Evolutionary conservation across 2,797 vertebrate species (phyloP).

Genomic region (Siniperca scherzeri): DNA sequence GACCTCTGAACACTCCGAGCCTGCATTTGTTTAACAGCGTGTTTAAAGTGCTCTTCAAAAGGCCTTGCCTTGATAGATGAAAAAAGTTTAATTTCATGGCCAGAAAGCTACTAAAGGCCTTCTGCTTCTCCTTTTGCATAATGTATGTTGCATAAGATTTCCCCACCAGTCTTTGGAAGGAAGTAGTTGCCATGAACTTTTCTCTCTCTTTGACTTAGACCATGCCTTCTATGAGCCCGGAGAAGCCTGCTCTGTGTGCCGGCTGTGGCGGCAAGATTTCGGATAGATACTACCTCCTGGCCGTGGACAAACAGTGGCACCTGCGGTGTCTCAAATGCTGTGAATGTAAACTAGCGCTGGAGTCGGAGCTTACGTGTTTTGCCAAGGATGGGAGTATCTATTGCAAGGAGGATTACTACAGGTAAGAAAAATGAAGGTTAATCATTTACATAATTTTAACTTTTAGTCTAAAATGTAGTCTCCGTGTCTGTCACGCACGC

Average conservation of each 20-base stretch:
- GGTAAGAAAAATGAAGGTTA: slow-evolving; percentile 86
- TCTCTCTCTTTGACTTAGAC: slow-evolving; percentile 83
- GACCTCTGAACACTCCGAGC: slow-evolving; percentile 3
- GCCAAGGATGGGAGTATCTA: slow-evolving; percentile 99
- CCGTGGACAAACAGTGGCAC: slow-evolving; percentile 99
- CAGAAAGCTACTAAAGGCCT: background rate
- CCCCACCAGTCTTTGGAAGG: background rate
- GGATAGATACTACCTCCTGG: slow-evolving; percentile 98
- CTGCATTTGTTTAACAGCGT: background rate
- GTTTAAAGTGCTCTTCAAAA: slow-evolving; percentile 19
- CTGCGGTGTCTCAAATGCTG: slow-evolving; percentile 99
- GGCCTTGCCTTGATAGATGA: background rate
- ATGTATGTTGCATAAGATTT: background rate
- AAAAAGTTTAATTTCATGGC: background rate
- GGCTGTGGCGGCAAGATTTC: slow-evolving; percentile 98
- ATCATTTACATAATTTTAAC: background rate
- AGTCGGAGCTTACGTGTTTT: slow-evolving; percentile 99
- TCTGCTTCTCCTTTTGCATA: background rate
- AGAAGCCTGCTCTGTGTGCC: slow-evolving; percentile 98
- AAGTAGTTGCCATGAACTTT: slow-evolving; percentile 10
- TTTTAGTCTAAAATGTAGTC: background rate
- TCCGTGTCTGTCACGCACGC: background rate
- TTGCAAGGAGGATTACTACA: slow-evolving; percentile 99
- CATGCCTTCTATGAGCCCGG: slow-evolving; percentile 95
- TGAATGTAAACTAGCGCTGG: slow-evolving; percentile 99